A percentile compares a stretch with the other conserved stretches of the same genome.
These are phyloP conservation scores for Dione juno DNA, from an alignment of 2,888 invertebrate species.

Conservation along the genomic window DNA sequence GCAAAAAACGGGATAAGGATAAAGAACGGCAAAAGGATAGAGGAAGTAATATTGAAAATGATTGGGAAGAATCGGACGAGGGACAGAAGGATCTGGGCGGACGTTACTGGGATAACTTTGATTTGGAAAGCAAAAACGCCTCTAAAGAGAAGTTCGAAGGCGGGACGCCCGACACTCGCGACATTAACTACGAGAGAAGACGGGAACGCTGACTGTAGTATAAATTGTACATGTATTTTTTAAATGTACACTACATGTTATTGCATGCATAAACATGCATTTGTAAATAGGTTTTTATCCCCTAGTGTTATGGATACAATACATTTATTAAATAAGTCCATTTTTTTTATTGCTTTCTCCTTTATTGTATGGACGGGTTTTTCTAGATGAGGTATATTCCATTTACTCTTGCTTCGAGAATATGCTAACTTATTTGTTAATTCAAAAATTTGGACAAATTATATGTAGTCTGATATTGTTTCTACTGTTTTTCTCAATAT, in stretches of 20 bases:
- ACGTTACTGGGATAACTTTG: constrained; percentile 55
- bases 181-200: constrained; percentile 39
- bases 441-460: too few relatives aligned
- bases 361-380: too few relatives aligned
- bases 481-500: too few relatives aligned
- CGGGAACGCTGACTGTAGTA: constrained; percentile 32
- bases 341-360: too few relatives aligned
- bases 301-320: constrained; percentile 3
- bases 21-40: background rate
- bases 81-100: constrained; percentile 40
- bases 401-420: too few relatives aligned
- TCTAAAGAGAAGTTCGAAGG: constrained; percentile 41
- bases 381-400: too few relatives aligned
- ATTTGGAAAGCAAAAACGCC: constrained; percentile 48
- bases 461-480: too few relatives aligned
- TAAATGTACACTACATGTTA: background rate
- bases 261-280: background rate
- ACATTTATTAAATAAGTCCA: background rate
- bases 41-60: background rate
- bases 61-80: background rate
- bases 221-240: background rate
- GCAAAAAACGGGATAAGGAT: constrained; percentile 1
- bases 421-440: too few relatives aligned
- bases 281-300: constrained; percentile 35
- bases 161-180: constrained; percentile 34